Evolutionary conservation across 2,888 invertebrate species (phyloP).

Genomic region (Aplocera efformata): DNA sequence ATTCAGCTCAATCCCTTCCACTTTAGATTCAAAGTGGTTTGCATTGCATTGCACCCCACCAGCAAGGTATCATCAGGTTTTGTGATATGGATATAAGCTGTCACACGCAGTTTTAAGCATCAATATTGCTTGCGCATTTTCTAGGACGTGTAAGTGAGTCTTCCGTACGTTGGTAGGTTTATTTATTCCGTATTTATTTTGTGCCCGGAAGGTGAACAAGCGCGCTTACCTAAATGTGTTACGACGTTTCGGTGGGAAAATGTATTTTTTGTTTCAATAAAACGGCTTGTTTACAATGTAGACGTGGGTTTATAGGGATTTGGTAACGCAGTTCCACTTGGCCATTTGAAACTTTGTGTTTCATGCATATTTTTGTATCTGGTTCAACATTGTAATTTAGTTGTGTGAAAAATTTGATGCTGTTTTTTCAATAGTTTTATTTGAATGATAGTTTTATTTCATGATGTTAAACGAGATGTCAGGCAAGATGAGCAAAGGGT

Average conservation of each 20-base stretch:
- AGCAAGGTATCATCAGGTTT: no score
- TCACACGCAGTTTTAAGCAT: no score
- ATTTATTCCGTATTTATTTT: conserved; percentile 22
- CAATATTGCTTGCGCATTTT: no score
- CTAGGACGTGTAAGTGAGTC: no score
- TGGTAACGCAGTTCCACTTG: not conserved
- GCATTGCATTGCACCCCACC: not conserved
- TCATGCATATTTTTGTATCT: not conserved
- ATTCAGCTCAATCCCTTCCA: no score
- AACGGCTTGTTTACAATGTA: conserved; percentile 20
- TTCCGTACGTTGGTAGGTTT: not conserved
- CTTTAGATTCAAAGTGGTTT: no score
- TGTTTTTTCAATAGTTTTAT: no score
- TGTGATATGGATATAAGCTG: no score
- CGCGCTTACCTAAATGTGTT: conserved; percentile 40
- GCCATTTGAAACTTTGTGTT: not conserved
- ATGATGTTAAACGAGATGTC: conserved; percentile 29
- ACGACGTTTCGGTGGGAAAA: conserved; percentile 34
- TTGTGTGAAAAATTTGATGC: no score
- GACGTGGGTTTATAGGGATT: conserved; percentile 7
- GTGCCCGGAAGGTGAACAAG: conserved; percentile 38
- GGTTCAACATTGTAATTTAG: no score
- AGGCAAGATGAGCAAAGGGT: not conserved
- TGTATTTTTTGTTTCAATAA: conserved; percentile 34
- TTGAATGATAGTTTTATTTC: no score